Evolutionary conservation across 2,113 vertebrate species (phyloP).

Genomic region (Rhizomys pruinosus): DNA sequence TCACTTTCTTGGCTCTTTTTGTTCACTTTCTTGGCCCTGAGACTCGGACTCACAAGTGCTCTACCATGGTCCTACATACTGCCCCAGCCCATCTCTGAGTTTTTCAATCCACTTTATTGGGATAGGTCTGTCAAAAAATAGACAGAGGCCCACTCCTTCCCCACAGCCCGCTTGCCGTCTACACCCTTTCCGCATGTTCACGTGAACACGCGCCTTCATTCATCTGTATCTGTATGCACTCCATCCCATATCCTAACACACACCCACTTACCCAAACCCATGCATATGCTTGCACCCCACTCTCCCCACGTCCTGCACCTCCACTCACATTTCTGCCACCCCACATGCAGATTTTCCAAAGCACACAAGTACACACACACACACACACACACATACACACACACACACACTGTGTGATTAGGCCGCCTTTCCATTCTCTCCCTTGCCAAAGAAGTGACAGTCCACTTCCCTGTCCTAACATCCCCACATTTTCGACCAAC

Average conservation of each 20-base stretch:
- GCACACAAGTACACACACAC: background rate
- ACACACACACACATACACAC: no score
- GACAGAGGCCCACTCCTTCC: background rate
- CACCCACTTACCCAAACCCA: background rate
- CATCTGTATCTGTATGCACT: rapidly evolving
- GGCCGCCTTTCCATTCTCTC: background rate
- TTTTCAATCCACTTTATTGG: background rate
- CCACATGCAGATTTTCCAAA: background rate
- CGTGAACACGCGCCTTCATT: no score
- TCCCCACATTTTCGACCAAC: background rate
- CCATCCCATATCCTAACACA: background rate
- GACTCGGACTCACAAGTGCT: background rate
- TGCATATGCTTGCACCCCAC: background rate
- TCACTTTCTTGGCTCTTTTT: background rate
- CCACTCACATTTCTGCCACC: background rate
- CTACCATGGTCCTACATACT: no score
- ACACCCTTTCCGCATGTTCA: background rate
- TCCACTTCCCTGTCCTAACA: background rate
- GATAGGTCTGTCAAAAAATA: background rate
- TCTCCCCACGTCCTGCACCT: background rate
- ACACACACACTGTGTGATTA: rapidly evolving
- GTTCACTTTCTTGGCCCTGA: background rate
- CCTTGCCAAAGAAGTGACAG: background rate
- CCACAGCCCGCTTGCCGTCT: no score
- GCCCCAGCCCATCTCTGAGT: background rate